Conservation (phyloP, 2,888 invertebrate genomes). For the Crioceris asparagi region DNA sequence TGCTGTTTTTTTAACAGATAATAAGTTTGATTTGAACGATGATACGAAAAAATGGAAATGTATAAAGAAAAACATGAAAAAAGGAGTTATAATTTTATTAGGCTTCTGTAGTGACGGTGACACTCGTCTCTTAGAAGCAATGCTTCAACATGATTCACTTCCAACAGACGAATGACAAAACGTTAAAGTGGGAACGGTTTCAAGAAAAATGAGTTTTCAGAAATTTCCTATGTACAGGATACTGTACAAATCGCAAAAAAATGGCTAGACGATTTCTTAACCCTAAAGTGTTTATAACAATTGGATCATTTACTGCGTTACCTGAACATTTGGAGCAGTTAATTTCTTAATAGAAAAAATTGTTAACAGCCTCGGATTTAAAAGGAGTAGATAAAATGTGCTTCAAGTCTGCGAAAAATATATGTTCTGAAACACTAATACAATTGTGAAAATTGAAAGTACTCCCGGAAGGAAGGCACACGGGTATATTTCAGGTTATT, state of each 20-base stretch:
- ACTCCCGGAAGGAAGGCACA: not conserved
- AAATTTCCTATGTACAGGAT: constrained; percentile 9
- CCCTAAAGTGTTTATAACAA: constrained; percentile 4
- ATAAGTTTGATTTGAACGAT: constrained; percentile 16
- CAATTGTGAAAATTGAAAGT: not conserved
- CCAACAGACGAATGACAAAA: not conserved
- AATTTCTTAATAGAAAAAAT: constrained; percentile 21
- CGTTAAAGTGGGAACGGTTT: constrained; percentile 2
- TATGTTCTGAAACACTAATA: constrained; percentile 1
- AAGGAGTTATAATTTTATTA: constrained; percentile 5
- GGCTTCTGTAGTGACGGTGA: constrained; percentile 15
- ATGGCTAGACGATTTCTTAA: constrained; percentile 4
- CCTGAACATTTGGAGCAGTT: not conserved
- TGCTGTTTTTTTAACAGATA: constrained; percentile 17
- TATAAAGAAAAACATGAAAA: constrained; percentile 8
- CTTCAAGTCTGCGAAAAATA: constrained; percentile 15
- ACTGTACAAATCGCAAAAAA: constrained; percentile 10
- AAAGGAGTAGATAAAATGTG: constrained; percentile 22
- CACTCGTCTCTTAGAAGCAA: constrained; percentile 11
- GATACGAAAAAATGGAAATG: constrained; percentile 13
- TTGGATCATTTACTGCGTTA: too few species aligned
- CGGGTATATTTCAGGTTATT: constrained; percentile 1
- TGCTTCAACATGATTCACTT: constrained; percentile 7
- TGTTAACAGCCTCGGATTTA: constrained; percentile 14
- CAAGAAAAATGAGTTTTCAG: constrained; percentile 2